phyloP scores from a whole-genome alignment of 2,888 invertebrate genomes.

The Leuctra nigra region DNA sequence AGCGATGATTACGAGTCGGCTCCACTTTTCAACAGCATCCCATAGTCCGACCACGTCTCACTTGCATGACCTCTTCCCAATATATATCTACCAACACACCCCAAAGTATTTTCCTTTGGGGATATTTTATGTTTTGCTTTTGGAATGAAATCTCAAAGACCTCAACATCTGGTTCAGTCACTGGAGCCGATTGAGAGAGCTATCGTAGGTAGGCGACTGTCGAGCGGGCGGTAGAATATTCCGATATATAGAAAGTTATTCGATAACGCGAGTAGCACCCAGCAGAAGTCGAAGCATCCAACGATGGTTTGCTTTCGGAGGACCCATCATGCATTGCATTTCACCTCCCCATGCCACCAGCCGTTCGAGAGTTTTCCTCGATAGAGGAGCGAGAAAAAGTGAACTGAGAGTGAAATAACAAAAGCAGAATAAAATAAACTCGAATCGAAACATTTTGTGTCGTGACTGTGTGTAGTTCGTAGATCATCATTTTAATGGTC shows the following conservation, averaged over 20 bases:
- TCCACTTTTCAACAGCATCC: background rate
- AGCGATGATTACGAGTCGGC: no score
- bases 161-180: conserved; percentile 5
- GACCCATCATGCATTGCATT: no score
- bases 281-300: no score
- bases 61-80: background rate
- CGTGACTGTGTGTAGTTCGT: no score
- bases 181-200: background rate
- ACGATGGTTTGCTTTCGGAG: no score
- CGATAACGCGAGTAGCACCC: background rate
- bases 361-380: no score
- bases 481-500: no score
- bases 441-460: no score
- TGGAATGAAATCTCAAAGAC: conserved; percentile 10
- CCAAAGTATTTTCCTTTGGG: background rate
- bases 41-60: background rate
- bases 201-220: background rate
- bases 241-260: conserved; percentile 5
- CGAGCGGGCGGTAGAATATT: background rate
- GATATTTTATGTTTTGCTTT: conserved; percentile 5
- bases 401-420: no score
- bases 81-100: background rate
- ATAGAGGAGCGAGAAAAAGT: no score
- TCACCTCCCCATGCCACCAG: no score
- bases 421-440: no score